Percentiles rank a stretch among this genome's conserved stretches.
Conservation (phyloP, 2,113 vertebrate species). For the Martes martes region DNA sequence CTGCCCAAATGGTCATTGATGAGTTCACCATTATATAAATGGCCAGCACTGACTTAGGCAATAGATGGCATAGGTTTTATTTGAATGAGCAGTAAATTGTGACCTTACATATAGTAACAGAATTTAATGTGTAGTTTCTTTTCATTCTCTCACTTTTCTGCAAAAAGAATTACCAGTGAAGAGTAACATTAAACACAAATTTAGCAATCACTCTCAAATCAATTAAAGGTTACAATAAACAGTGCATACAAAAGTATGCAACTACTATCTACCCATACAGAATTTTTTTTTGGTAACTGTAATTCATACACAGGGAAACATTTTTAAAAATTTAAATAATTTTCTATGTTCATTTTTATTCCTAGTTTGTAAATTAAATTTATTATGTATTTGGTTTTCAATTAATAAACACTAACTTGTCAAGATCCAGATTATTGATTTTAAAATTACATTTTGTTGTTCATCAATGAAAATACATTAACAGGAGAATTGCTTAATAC, state of each 20-base stretch:
- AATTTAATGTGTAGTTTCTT: background rate
- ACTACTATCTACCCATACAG: conserved; percentile 50
- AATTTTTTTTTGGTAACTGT: conserved; percentile 10
- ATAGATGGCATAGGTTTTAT: conserved; percentile 17
- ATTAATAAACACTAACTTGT: conserved; percentile 61
- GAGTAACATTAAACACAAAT: conserved; percentile 27
- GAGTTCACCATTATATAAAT: conserved; percentile 60
- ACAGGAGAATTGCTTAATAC: conserved; percentile 60
- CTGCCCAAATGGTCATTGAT: conserved; percentile 37
- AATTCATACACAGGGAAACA: conserved; percentile 34
- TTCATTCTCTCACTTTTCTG: background rate
- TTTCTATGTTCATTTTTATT: conserved; percentile 55
- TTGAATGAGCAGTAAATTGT: conserved; percentile 37
- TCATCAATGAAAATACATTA: conserved; percentile 60
- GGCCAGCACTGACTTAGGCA: conserved; percentile 29
- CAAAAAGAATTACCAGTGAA: conserved; percentile 10
- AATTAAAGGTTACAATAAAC: conserved; percentile 32
- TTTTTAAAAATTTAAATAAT: conserved; percentile 63
- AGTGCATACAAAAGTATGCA: conserved; percentile 5
- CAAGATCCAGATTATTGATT: conserved; percentile 65
- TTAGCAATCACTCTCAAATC: background rate
- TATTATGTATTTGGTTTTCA: conserved; percentile 58
- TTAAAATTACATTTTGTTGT: conserved; percentile 68
- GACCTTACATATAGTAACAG: background rate
- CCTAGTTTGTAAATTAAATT: conserved; percentile 63